A percentile compares a stretch with the other conserved stretches of the same genome.
These are phyloP conservation scores for Pseudochirops cupreus DNA, from an alignment of 2,797 vertebrate genomes.

Conservation along the genomic window DNA sequence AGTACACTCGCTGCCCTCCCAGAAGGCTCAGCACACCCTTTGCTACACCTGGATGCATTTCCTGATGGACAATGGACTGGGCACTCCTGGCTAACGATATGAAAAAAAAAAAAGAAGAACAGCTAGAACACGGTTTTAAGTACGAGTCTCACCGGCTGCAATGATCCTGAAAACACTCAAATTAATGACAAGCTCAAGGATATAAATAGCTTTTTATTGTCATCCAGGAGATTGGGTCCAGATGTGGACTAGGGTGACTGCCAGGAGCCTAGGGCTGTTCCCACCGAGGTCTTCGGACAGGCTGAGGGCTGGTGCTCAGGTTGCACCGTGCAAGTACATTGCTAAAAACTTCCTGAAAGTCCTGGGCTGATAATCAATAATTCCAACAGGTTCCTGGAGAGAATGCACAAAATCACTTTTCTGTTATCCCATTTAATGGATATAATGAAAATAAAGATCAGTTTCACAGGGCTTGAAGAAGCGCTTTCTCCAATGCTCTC, in stretches of 20 bases:
- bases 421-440: not conserved
- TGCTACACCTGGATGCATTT: not conserved
- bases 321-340: constrained; percentile 92
- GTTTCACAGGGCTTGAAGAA: not conserved
- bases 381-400: constrained; percentile 92
- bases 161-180: not conserved
- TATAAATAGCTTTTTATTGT: constrained; percentile 31
- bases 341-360: constrained; percentile 96
- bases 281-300: constrained; percentile 46
- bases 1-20: not conserved
- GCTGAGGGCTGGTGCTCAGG: constrained; percentile 81
- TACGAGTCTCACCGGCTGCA: not conserved
- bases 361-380: constrained; percentile 92
- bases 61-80: not conserved
- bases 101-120: not conserved
- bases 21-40: not conserved
- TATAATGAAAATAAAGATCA: constrained; percentile 42
- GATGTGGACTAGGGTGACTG: not conserved
- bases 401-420: constrained; percentile 71
- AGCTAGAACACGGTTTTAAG: not conserved
- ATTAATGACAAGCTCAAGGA: not conserved
- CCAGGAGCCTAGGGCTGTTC: not conserved
- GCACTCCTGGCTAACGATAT: not conserved
- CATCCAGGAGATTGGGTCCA: rapidly evolving
- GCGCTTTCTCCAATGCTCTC: not conserved